A percentile compares a stretch with the other conserved stretches of the same genome.
Conservation (phyloP, 2,888 invertebrate genomes). For the Coremacera marginata region DNA sequence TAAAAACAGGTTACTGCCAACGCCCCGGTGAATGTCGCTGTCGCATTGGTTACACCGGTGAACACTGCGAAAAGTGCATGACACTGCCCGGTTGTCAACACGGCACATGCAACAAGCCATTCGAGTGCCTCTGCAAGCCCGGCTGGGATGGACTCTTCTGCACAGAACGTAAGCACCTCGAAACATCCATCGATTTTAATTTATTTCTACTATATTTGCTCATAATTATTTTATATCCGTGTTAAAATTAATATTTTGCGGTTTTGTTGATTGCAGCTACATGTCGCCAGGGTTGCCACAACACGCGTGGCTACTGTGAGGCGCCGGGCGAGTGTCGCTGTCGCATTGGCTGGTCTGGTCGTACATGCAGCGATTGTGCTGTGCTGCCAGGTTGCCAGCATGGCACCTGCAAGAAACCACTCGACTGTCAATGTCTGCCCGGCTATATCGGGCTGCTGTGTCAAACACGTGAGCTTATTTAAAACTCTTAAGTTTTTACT, state of each 20-base stretch:
- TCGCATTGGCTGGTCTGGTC: constrained; percentile 90
- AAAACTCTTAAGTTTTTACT: not conserved
- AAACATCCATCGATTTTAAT: not conserved
- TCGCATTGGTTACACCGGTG: constrained; percentile 89
- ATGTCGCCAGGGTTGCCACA: constrained; percentile 87
- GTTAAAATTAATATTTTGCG: not conserved
- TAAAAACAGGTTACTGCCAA: constrained; percentile 80
- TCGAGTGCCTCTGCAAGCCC: constrained; percentile 86
- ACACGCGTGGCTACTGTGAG: constrained; percentile 88
- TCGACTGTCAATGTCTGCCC: constrained; percentile 90
- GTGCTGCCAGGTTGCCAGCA: constrained; percentile 91
- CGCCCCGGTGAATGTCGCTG: constrained; percentile 91
- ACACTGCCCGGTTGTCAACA: constrained; percentile 89
- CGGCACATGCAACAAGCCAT: constrained; percentile 86
- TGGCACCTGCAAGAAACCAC: constrained; percentile 89
- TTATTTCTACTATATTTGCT: not conserved
- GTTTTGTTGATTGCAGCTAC: constrained; percentile 74
- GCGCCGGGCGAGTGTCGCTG: constrained; percentile 90
- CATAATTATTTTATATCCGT: not conserved
- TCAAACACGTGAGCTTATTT: constrained; percentile 81
- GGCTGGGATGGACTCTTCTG: constrained; percentile 93
- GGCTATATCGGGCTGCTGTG: constrained; percentile 93
- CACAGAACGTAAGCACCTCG: constrained; percentile 79
- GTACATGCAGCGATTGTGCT: constrained; percentile 87
- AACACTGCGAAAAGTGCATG: constrained; percentile 86